A percentile compares a stretch with the other conserved stretches of the same genome.
Conservation (phyloP, 1,140 invertebrate species). For the Sminthurides bifidus region DNA sequence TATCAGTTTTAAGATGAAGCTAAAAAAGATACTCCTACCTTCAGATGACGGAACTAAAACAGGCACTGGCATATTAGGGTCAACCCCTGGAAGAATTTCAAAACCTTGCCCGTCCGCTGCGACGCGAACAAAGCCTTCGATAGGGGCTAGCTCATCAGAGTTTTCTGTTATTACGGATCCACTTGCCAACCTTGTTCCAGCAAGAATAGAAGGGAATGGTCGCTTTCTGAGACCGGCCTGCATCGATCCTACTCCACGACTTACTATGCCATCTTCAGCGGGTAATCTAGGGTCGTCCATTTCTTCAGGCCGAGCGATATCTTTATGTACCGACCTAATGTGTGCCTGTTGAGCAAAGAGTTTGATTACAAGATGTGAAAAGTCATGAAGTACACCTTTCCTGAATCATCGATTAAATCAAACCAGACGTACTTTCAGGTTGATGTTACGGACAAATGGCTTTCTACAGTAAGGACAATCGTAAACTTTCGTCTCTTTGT, state of each 20-base stretch:
- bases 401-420: not conserved
- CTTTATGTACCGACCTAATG: slow-evolving; percentile 49
- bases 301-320: slow-evolving; percentile 35
- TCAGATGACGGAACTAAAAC: slow-evolving; percentile 26
- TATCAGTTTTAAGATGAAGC: no score
- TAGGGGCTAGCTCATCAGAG: slow-evolving; percentile 4
- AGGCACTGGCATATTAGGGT: slow-evolving; percentile 14
- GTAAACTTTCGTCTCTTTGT: slow-evolving; percentile 29
- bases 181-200: slow-evolving; percentile 28
- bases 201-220: slow-evolving; percentile 19
- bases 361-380: not conserved
- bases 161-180: slow-evolving; percentile 15
- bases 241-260: slow-evolving; percentile 30
- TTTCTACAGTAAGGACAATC: slow-evolving; percentile 54
- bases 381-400: not conserved
- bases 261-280: slow-evolving; percentile 25
- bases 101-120: slow-evolving; percentile 22
- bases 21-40: slow-evolving; percentile 14
- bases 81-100: slow-evolving; percentile 22
- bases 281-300: slow-evolving; percentile 29
- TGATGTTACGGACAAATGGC: slow-evolving; percentile 48
- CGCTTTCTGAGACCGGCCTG: slow-evolving; percentile 25
- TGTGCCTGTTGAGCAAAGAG: slow-evolving; percentile 39
- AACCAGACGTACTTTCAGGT: slow-evolving; percentile 41
- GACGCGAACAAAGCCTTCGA: slow-evolving; percentile 13